Evolutionary conservation across 2,888 invertebrate genomes (phyloP), one percentile per base, ranked within the genome.

Genomic region (Drosophila infuscata): DNA sequence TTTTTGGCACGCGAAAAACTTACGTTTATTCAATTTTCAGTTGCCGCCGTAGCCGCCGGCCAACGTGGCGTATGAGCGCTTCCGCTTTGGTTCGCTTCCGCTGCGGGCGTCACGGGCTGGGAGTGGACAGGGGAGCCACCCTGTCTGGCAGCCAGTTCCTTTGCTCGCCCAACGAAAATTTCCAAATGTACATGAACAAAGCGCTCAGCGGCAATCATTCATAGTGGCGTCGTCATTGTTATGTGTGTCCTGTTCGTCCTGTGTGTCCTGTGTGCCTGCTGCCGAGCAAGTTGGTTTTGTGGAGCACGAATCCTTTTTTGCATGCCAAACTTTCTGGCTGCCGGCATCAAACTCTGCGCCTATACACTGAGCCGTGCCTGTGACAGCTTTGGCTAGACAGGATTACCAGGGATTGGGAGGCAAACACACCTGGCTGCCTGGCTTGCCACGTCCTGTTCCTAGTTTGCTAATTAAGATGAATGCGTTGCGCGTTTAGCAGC

Each of bases 1-100:
- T 78, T 88, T 89, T 90, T 88, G 90, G 87, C 87, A 87, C 90
- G 90, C 87, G 87, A 78, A 72, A 72, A 90, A 90, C 79, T 86
- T 82, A 72, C 83, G 89, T 84, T 90, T 87, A 90, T 90, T 87
- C 87, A 87, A 87, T 90, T 87, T 90, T 86, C 84, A 86, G 72
- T 63, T 65, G 60, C 61, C 60, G 46, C 49, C 70, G 63, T 35
- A 62, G 65, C 70, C 65, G 77, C 65, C 75, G 76, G 79, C 88
- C 87, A 80, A 78, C 87, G 74, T 74, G 81, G 78, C 76, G 85
- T 87, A 84, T 89, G 91, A 83, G 86, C 81, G 80, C 89, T 91
- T 89, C 89, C 89, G 89, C 79, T 86, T 74, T 79, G 74, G 86
- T 62, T 69, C 66, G 75, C 83, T 77, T 85, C 85, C 85, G 88